phyloP scores from a whole-genome alignment of 2,797 vertebrate genomes.

The Benthosema pterotum region DNA sequence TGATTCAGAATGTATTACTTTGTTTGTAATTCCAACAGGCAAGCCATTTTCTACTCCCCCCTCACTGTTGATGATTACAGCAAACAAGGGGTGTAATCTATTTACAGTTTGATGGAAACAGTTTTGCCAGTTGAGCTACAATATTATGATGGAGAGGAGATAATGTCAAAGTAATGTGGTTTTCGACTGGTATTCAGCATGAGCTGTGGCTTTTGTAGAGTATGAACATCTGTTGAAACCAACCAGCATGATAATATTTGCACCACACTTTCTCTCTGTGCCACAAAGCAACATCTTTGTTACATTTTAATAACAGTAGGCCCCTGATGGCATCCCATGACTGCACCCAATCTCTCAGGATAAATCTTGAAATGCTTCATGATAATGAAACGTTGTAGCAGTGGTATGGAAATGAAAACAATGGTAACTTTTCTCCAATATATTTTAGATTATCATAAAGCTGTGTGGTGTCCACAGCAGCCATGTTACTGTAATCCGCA shows the following conservation, averaged over 20 bases:
- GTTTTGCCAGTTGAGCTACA: neutral
- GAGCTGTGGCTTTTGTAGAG: neutral
- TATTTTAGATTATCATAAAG: conserved; percentile 55
- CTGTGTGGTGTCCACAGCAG: conserved; percentile 27
- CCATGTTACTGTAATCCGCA: conserved; percentile 56
- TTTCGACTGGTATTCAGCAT: conserved; percentile 4
- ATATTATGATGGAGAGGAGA: neutral
- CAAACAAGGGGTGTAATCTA: conserved; percentile 1
- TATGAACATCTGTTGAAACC: conserved; percentile 10
- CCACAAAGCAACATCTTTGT: neutral
- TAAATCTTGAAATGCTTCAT: conserved; percentile 23
- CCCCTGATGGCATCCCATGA: neutral
- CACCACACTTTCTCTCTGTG: neutral
- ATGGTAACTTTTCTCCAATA: conserved; percentile 37
- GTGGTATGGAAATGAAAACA: conserved; percentile 39
- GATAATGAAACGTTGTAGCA: conserved; percentile 28
- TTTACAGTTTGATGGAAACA: conserved; percentile 9
- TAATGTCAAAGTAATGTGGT: conserved; percentile 3
- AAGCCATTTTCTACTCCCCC: conserved; percentile 11
- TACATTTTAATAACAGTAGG: neutral
- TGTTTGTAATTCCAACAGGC: conserved; percentile 40
- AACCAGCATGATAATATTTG: conserved; percentile 3
- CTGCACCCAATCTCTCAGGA: conserved; percentile 11
- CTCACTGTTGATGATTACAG: conserved; percentile 17
- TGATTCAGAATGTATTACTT: conserved; percentile 38